Percentiles rank a stretch among this genome's conserved stretches.
Conservation (phyloP, 92 coral and sea anemone species). For the Plumapathes pennacea region DNA sequence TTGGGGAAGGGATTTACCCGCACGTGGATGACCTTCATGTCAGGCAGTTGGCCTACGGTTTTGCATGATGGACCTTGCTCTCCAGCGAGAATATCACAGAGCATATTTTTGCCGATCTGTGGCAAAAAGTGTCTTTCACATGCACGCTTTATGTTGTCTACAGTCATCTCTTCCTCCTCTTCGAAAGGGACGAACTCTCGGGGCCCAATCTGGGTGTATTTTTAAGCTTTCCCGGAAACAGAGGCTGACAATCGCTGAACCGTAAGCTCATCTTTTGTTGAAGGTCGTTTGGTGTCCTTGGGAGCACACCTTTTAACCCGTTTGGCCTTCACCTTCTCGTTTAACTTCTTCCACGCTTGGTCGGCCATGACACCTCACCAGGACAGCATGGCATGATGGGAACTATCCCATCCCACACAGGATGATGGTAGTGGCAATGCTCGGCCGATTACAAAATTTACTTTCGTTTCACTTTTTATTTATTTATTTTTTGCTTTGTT, state of each 20-base stretch:
- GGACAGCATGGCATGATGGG: too few relatives aligned
- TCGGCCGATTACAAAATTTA: not conserved
- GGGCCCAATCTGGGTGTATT: constrained; percentile 18
- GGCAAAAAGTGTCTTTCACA: constrained; percentile 19
- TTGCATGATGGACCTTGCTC: too few relatives aligned
- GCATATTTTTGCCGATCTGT: too few relatives aligned
- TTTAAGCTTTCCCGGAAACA: constrained; percentile 27
- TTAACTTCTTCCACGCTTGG: constrained; percentile 11
- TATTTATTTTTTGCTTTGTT: not conserved
- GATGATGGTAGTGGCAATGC: not conserved
- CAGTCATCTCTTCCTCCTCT: constrained; percentile 18
- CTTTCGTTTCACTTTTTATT: not conserved
- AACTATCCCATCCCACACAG: not conserved
- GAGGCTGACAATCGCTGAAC: constrained; percentile 16
- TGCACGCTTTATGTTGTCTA: constrained; percentile 21
- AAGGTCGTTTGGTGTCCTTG: constrained; percentile 9
- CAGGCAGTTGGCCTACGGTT: too few relatives aligned
- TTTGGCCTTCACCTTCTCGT: constrained; percentile 19
- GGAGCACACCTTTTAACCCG: constrained; percentile 14
- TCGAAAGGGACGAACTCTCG: constrained; percentile 14
- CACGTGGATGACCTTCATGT: too few relatives aligned
- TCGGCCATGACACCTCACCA: constrained; percentile 1
- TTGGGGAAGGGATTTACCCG: too few relatives aligned
- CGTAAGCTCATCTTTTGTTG: constrained; percentile 13
- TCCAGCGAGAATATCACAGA: too few relatives aligned